A percentile compares a stretch with the other conserved stretches of the same genome.
Conservation (phyloP, 2,113 vertebrate genomes). For the Oryzias celebensis region DNA sequence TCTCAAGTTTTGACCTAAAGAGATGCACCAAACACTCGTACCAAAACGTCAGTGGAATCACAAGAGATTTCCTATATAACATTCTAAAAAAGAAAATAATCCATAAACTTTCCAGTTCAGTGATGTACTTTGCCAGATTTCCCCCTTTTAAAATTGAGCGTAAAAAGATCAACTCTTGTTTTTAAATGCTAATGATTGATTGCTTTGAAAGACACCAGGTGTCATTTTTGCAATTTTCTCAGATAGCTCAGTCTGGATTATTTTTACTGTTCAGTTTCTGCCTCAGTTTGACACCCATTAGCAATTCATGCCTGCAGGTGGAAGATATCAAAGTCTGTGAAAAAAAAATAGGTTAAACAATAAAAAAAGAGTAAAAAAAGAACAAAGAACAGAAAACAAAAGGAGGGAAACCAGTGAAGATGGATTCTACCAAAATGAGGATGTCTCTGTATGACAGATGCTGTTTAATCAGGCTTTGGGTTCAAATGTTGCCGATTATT, state of each 20-base stretch:
- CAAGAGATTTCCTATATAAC: too few relatives aligned
- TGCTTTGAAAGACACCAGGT: neutral
- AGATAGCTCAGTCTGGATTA: constrained; percentile 10
- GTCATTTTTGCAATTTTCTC: constrained; percentile 16
- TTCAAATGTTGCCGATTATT: constrained; percentile 30
- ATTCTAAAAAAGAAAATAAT: too few relatives aligned
- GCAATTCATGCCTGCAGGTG: constrained; percentile 55
- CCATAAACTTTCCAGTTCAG: too few relatives aligned
- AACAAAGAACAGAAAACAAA: constrained; percentile 33
- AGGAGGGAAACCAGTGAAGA: constrained; percentile 34
- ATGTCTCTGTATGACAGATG: constrained; percentile 32
- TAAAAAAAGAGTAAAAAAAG: neutral
- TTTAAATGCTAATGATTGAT: neutral
- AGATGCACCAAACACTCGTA: too few relatives aligned
- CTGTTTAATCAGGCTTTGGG: constrained; percentile 48
- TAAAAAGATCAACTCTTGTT: neutral
- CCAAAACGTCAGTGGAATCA: too few relatives aligned
- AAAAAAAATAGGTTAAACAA: neutral
- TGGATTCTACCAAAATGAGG: constrained; percentile 22
- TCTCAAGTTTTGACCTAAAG: too few relatives aligned
- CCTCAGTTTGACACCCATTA: constrained; percentile 41
- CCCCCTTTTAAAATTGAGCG: too few relatives aligned
- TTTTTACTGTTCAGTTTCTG: constrained; percentile 22
- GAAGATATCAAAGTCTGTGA: constrained; percentile 17
- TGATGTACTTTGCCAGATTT: too few relatives aligned